Percentiles rank a stretch among this genome's conserved stretches.
phyloP scores from a whole-genome alignment of 2,888 invertebrate genomes.

The Emmelina monodactyla region DNA sequence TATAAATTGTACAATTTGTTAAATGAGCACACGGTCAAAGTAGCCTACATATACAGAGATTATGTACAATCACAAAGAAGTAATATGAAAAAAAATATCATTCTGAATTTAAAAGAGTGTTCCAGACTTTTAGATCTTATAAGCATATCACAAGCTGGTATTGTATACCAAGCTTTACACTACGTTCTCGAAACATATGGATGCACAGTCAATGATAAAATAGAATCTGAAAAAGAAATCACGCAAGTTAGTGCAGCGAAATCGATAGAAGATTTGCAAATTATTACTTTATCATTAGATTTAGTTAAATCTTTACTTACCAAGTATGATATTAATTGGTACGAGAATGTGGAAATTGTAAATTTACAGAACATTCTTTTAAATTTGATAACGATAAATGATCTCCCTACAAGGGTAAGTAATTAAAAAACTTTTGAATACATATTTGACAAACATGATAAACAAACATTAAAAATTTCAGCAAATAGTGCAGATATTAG shows the following conservation, averaged over 20 bases:
- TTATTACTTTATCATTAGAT: slow-evolving; percentile 21
- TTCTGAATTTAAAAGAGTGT: no score
- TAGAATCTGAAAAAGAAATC: slow-evolving; percentile 18
- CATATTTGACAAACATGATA: no score
- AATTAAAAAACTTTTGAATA: background rate
- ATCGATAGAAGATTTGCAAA: slow-evolving; percentile 19
- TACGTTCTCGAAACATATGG: slow-evolving; percentile 22
- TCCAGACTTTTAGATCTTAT: no score
- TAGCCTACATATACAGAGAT: slow-evolving; percentile 19
- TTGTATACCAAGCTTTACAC: slow-evolving; percentile 24
- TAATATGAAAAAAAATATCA: slow-evolving; percentile 20
- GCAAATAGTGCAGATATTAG: slow-evolving; percentile 71
- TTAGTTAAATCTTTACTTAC: slow-evolving; percentile 24
- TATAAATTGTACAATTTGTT: no score
- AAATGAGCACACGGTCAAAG: slow-evolving; percentile 8
- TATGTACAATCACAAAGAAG: slow-evolving; percentile 17
- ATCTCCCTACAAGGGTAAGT: slow-evolving; percentile 22
- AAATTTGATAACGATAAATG: slow-evolving; percentile 22
- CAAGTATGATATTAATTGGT: slow-evolving; percentile 27
- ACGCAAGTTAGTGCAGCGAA: slow-evolving; percentile 19
- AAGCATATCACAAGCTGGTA: slow-evolving; percentile 23
- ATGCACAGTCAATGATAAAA: slow-evolving; percentile 20
- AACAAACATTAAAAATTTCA: no score
- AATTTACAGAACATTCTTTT: slow-evolving; percentile 23
- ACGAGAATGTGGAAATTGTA: slow-evolving; percentile 26